Conservation (phyloP, 1,140 invertebrate genomes). For the Drosophila oshimai region DNA sequence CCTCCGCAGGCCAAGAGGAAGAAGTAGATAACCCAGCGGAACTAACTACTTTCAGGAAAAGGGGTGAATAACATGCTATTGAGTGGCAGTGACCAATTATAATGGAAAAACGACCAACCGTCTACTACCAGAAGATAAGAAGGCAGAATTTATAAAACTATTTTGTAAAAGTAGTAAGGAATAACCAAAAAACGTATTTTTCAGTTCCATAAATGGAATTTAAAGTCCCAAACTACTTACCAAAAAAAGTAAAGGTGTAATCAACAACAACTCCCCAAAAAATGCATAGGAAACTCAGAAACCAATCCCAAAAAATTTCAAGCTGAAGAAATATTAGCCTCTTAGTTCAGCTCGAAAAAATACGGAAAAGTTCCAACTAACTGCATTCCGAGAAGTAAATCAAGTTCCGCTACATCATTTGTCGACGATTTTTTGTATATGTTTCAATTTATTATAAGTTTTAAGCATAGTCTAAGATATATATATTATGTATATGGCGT, state of each 20-base stretch:
- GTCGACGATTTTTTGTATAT: slow-evolving; percentile 35
- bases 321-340: not conserved
- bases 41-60: not conserved
- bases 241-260: not conserved
- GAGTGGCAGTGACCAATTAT: too few relatives aligned
- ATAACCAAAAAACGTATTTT: too few relatives aligned
- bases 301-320: not conserved
- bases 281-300: not conserved
- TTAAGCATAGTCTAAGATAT: slow-evolving; percentile 65
- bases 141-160: not conserved
- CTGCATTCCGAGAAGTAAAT: not conserved
- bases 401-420: not conserved
- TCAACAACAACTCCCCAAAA: not conserved
- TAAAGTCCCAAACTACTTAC: too few relatives aligned
- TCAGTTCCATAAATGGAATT: too few relatives aligned
- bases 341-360: not conserved
- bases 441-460: slow-evolving; percentile 64
- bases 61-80: too few relatives aligned
- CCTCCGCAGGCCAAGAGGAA: slow-evolving; percentile 87
- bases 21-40: slow-evolving; percentile 32
- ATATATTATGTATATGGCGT: slow-evolving; percentile 63
- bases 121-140: not conserved
- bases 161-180: too few relatives aligned
- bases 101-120: too few relatives aligned
- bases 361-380: not conserved